Base-by-base conservation (phyloP, 2,888 invertebrate species). In the Ramazzottius varieornatus region DNA sequence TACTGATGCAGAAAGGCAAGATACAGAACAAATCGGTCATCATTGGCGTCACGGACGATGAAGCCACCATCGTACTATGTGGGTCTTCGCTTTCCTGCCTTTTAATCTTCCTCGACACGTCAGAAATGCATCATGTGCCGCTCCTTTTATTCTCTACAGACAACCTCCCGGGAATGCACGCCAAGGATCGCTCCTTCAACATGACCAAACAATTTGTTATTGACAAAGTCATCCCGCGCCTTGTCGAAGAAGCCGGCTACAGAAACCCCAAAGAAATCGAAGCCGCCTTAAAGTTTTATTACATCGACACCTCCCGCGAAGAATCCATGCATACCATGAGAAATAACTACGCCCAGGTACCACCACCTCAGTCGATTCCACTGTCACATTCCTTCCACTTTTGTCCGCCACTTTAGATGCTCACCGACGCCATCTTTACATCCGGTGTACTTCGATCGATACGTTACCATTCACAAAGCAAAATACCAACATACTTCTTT, bases 381-480 rank as follows among this genome's bases (percentile, higher is more conserved):
- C n/a, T n/a, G n/a, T n/a, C n/a, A n/a, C n/a, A n/a, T n/a, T n/a
- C n/a, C n/a, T n/a, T n/a, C n/a, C n/a, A n/a, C n/a, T n/a, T n/a
- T n/a, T n/a, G n/a, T n/a, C n/a, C n/a, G n/a, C n/a, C n/a, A n/a
- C n/a, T n/a, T n/a, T n/a, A 75, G 75, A 69, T 76, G 72, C 72
- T 75, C 70, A 73, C 74, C 0, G 75, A 75, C 69, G 71, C 72
- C 66, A 69, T 73, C 69, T 73, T 72, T 70, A 75, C 75, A n/a
- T 68, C 72, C 1, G 74, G 73, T 0, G 69, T 75, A 67, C 73
- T 73, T 68, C 70, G 71, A 46, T 71, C 72, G 0, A 54, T 76
- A 40, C 71, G 71, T 33, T 70, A 68, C 2, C 75, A 75, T 33
- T 71, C 72, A 20, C 65, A 69, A 2, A 68, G 69, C 65, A 71